Evolutionary conservation across 2,797 vertebrate genomes (phyloP), one percentile per base, ranked within the genome.

Genomic region (Rhinophrynus dorsalis): DNA sequence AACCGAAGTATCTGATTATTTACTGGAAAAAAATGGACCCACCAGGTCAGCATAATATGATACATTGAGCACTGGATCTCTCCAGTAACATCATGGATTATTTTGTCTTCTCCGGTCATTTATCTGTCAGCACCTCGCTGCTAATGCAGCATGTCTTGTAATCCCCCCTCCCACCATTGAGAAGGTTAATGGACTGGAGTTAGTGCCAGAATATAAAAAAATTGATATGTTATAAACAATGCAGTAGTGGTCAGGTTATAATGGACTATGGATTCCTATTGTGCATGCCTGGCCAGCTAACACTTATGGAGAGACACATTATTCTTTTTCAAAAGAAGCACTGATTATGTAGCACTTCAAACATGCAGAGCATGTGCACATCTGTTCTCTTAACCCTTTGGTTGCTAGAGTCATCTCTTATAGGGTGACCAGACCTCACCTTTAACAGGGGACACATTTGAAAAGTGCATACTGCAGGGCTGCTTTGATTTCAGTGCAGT

Each of bases 171-270:
- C 15, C 30, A 64, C 42, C 21, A n/a, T 60, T 47, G 59, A 58
- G 57, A 40, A 64, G 60, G 68, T 64, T 71, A 71, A 71, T 71
- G 68, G 60, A 71, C 30, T 64, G 32, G 30, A 40, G 52, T 56
- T 23, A 30, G 60, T 50, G 68, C 60, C 52, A 71, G 23, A 56
- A 23, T 24, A 7, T 3, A 24, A 24, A 48, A 6, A 24, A 24
- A 18, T 23, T 48, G 20, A 23, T 23, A 21, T 11, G 12, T 18
- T 9, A 18, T 3, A 23, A 48, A 48, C 45, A 48, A 48, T 18
- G 18, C 6, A 9, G 2, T 45, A 45, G 5, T 21, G 15, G 18
- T 45, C 17, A 45, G 42, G 6, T 1, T 8, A 20, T 45, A 45
- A 45, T 45, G 42, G 42, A 15, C 11, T 13, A 12, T 38, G 37